Conservation (phyloP, 2,888 invertebrate genomes). For the Teleiodes luculella region DNA sequence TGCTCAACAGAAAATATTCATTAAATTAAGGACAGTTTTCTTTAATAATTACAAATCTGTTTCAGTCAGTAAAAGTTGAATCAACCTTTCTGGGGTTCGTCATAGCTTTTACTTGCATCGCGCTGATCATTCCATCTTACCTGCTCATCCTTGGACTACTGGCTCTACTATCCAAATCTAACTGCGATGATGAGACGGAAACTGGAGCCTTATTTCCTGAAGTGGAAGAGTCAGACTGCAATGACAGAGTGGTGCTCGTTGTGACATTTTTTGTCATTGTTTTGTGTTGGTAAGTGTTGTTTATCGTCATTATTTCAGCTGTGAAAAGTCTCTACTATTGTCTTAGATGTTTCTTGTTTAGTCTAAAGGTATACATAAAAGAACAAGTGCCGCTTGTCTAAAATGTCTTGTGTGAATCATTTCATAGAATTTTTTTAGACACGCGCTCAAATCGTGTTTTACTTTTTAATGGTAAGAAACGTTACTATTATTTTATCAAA, state of each 20-base stretch:
- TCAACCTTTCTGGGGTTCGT: slow-evolving; percentile 82
- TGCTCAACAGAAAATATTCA: too few species aligned
- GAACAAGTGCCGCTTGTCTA: too few species aligned
- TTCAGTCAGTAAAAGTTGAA: slow-evolving; percentile 84
- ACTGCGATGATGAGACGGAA: slow-evolving; percentile 59
- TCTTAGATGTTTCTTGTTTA: too few species aligned
- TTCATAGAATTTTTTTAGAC: too few species aligned
- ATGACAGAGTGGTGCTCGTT: slow-evolving; percentile 56
- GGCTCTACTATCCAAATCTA: slow-evolving; percentile 64
- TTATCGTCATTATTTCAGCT: not conserved
- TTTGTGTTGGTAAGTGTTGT: slow-evolving; percentile 62
- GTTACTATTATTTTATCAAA: too few species aligned
- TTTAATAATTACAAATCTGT: too few species aligned
- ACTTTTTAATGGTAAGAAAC: too few species aligned
- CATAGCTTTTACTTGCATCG: slow-evolving; percentile 80
- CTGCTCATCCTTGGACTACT: slow-evolving; percentile 74
- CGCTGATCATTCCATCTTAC: slow-evolving; percentile 81
- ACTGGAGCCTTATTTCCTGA: slow-evolving; percentile 63
- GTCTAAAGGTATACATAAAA: too few species aligned
- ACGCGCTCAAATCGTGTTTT: too few species aligned
- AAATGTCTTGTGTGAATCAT: too few species aligned
- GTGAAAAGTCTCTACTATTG: too few species aligned
- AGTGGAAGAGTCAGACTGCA: slow-evolving; percentile 55
- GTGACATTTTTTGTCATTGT: slow-evolving; percentile 60
- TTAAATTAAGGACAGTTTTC: too few species aligned